Base-by-base conservation (phyloP, 2,113 vertebrate genomes). In the Heloderma charlesbogerti region DNA sequence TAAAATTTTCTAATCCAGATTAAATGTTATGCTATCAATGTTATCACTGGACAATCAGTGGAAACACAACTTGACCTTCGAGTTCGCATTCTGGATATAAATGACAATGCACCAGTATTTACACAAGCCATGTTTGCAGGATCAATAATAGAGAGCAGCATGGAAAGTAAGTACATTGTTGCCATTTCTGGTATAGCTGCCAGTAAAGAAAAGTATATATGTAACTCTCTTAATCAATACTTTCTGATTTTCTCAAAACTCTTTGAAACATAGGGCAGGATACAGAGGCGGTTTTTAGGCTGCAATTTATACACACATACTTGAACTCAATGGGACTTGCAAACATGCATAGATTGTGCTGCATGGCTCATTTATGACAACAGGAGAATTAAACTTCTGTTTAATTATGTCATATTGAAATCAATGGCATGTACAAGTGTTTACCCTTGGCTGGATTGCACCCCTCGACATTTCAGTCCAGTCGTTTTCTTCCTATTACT, bases 21-120 rank as follows among this genome's bases (percentile, higher is more conserved):
- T 91, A 96, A 95, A 43, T 97, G 98, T 74, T 97, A 93, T 51
- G 97, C 97, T 89, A 94, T 97, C 87, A 97, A 97, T 90, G 81
- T 95, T 34, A 2, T 94, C 72, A 96, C 96, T 0, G 97, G 96
- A 18, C 0, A 95, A 92, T 97, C 98, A 85, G 84, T 98, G 93
- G 98, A 98, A 93, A 92, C 93, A 6, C 97, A 97, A 63, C 96
- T 98, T 84, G 96, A 97, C 83, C 96, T 98, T 84, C 96, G 97
- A 91, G 97, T 98, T 91, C 97, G 96, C 95, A 96, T 98, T 85
- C 94, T 98, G 95, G 98, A 98, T 93, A 96, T 98, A 93, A 98
- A 98, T n/a, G 98, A 98, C 22, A 98, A 98, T 34, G 63, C 97
- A 88, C 98, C 98, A 18, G 31, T 97, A 75, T 98, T 98, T 93